Percentiles rank a stretch among this genome's conserved stretches.
Evolutionary conservation across 2,113 vertebrate genomes (phyloP).

Genomic region (Neolamprologus toae): DNA sequence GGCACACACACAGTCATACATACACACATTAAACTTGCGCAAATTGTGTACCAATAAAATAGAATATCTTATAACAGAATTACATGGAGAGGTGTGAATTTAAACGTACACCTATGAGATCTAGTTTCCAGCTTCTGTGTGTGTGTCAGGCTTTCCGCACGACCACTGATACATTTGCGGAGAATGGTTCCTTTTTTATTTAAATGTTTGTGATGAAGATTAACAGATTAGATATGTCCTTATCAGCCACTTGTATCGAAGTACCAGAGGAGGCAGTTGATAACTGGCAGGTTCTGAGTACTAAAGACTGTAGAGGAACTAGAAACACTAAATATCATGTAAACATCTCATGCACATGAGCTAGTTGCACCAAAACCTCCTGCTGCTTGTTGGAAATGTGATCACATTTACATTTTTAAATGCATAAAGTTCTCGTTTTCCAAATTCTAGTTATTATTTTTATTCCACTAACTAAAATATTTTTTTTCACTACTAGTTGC

Average conservation of each 20-base stretch:
- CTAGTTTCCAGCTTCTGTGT: background rate
- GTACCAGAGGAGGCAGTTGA: background rate
- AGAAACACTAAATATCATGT: background rate
- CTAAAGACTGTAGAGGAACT: background rate
- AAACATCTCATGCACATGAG: background rate
- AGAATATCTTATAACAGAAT: background rate
- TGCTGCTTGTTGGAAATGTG: background rate
- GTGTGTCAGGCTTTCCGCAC: background rate
- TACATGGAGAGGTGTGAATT: background rate
- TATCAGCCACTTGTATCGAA: accelerated
- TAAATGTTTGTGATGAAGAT: background rate
- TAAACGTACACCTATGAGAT: background rate
- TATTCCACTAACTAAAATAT: background rate
- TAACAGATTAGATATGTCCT: background rate
- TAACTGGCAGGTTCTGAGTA: background rate
- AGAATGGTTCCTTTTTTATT: background rate
- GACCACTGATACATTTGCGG: background rate
- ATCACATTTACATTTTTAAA: background rate
- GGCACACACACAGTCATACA: background rate
- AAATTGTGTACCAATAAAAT: accelerated
- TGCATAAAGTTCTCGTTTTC: background rate
- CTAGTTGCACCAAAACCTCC: accelerated
- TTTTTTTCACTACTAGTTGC: background rate
- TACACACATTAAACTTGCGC: accelerated
- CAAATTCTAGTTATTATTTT: background rate